Percentiles rank a stretch among this genome's conserved stretches.
Evolutionary conservation across 2,113 vertebrate genomes (phyloP).

Genomic region (Scolopax mira): DNA sequence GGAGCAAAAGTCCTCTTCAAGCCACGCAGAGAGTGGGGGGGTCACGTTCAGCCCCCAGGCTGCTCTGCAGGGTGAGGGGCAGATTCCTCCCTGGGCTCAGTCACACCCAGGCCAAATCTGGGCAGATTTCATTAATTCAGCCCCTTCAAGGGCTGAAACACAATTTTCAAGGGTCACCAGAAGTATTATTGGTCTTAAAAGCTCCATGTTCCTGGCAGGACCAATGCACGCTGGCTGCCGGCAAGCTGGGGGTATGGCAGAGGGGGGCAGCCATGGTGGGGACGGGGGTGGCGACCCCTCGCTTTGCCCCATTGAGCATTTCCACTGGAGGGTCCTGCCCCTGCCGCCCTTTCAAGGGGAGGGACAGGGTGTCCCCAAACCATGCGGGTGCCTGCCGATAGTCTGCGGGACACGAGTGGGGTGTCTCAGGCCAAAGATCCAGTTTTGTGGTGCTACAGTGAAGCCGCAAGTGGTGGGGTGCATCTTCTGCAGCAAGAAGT

Average conservation of each 20-base stretch:
- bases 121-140: background rate
- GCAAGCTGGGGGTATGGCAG: background rate
- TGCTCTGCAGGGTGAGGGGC: background rate
- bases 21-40: background rate
- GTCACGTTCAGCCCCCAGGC: background rate
- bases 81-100: background rate
- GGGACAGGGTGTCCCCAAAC: background rate
- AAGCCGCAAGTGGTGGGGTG: background rate
- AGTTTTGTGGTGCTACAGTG: background rate
- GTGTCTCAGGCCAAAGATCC: background rate
- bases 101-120: background rate
- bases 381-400: background rate
- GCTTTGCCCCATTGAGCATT: accelerated
- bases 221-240: accelerated
- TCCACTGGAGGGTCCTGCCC: accelerated
- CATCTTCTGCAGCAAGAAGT: background rate
- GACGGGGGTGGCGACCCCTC: accelerated
- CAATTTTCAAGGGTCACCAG: background rate
- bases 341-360: accelerated
- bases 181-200: background rate
- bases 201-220: accelerated
- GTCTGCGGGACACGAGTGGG: accelerated
- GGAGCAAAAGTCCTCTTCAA: background rate
- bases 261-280: accelerated
- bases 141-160: background rate